Percentiles rank a stretch among this genome's conserved stretches.
phyloP scores from a whole-genome alignment of 2,888 invertebrate species.

The Teleogryllus oceanicus region DNA sequence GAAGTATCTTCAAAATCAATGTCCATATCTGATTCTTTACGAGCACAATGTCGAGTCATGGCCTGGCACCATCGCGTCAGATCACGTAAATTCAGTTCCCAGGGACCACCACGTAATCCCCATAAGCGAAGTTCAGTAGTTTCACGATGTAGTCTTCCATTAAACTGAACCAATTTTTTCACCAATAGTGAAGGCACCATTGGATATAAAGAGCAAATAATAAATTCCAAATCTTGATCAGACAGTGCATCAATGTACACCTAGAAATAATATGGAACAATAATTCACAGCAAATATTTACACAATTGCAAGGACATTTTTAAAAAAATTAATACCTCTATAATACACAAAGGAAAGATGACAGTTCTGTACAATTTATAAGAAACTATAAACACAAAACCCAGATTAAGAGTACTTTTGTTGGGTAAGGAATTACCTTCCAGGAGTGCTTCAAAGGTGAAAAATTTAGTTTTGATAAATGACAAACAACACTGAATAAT shows the following conservation, averaged over 20 bases:
- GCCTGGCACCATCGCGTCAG: conserved; percentile 89
- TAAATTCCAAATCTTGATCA: conserved; percentile 60
- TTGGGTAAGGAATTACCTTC: too few species aligned
- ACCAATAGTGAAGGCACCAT: conserved; percentile 59
- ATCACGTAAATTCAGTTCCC: conserved; percentile 97
- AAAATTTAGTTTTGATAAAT: too few species aligned
- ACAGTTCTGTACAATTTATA: too few species aligned
- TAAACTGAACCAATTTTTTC: conserved; percentile 73
- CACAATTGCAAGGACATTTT: too few species aligned
- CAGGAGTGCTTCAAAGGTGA: too few species aligned
- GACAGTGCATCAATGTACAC: conserved; percentile 60
- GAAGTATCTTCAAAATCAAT: conserved; percentile 38
- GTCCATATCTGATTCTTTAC: conserved; percentile 25
- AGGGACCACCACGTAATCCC: conserved; percentile 79
- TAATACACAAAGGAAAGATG: too few species aligned
- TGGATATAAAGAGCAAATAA: conserved; percentile 65
- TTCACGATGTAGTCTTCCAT: conserved; percentile 62
- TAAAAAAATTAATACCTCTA: too few species aligned
- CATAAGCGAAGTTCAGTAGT: conserved; percentile 62
- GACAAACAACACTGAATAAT: too few species aligned
- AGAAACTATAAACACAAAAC: too few species aligned
- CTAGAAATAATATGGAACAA: conserved; percentile 41
- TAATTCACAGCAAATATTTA: too few species aligned
- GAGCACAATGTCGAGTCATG: conserved; percentile 47
- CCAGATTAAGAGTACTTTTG: too few species aligned